phyloP scores from a whole-genome alignment of 2,113 vertebrate genomes.

The Athene noctua region DNA sequence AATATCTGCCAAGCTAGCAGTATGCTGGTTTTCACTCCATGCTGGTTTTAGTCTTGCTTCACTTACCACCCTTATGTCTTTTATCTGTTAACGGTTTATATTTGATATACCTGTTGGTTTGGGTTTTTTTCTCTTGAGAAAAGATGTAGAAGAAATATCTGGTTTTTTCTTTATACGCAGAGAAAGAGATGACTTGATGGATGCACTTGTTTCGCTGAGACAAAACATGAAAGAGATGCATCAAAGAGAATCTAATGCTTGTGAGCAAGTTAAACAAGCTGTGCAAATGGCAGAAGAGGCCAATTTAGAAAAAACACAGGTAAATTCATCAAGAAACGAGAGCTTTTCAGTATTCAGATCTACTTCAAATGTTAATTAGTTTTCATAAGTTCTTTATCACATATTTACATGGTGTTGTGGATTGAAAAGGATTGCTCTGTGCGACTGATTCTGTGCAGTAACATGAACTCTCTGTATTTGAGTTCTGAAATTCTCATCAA shows the following conservation, averaged over 20 bases:
- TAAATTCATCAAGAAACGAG: not conserved
- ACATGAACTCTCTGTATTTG: not conserved
- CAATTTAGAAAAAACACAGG: conserved; percentile 85
- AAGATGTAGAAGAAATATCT: not conserved
- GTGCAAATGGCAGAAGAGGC: conserved; percentile 90
- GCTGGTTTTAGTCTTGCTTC: not conserved
- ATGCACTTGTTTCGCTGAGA: conserved; percentile 76
- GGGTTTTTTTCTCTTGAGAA: not conserved
- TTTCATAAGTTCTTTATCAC: not conserved
- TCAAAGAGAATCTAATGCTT: conserved; percentile 83
- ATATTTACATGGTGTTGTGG: not conserved
- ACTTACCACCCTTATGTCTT: not conserved
- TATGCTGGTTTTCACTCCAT: not conserved
- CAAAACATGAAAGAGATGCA: conserved; percentile 78
- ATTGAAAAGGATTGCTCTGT: not conserved
- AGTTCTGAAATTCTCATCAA: not conserved
- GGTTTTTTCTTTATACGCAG: conserved; percentile 63
- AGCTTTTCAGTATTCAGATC: not conserved
- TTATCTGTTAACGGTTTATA: not conserved
- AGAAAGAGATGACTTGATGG: conserved; percentile 89
- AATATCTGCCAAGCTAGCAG: not conserved
- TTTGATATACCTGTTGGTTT: not conserved
- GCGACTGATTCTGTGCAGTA: not conserved
- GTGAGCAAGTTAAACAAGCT: conserved; percentile 87
- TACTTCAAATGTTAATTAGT: not conserved